Conservation (phyloP, 2,113 vertebrate species). For the Haliaeetus leucogaster region DNA sequence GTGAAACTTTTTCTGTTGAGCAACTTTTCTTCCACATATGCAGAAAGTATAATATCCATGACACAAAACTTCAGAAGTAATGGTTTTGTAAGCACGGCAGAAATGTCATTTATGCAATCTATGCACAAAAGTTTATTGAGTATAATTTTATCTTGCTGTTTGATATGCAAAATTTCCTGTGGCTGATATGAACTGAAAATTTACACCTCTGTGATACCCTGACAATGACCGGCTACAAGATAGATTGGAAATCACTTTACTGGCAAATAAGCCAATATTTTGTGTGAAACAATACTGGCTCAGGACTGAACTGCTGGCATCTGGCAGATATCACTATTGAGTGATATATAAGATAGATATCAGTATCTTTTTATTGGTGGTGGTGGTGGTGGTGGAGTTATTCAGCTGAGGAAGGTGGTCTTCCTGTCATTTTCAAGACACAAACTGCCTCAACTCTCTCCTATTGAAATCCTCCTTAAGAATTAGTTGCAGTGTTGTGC, state of each 20-base stretch:
- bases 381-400: background rate
- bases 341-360: background rate
- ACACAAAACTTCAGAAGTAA: background rate
- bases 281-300: background rate
- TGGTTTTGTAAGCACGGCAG: background rate
- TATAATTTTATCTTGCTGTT: background rate
- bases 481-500: background rate
- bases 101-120: background rate
- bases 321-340: background rate
- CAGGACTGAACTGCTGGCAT: background rate
- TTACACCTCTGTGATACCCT: background rate
- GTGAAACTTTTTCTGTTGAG: background rate
- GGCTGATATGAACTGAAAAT: background rate
- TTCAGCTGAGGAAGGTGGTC: background rate
- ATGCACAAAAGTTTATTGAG: background rate
- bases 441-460: background rate
- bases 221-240: fast-evolving
- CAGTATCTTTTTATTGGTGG: background rate
- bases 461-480: background rate
- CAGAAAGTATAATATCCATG: background rate
- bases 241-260: background rate
- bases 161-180: background rate
- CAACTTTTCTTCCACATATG: background rate
- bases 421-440: background rate
- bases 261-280: background rate